phyloP scores from a whole-genome alignment of 30 jellyfish, hydroid and myxozoan genomes.

The Haliclystus octoradiatus region DNA sequence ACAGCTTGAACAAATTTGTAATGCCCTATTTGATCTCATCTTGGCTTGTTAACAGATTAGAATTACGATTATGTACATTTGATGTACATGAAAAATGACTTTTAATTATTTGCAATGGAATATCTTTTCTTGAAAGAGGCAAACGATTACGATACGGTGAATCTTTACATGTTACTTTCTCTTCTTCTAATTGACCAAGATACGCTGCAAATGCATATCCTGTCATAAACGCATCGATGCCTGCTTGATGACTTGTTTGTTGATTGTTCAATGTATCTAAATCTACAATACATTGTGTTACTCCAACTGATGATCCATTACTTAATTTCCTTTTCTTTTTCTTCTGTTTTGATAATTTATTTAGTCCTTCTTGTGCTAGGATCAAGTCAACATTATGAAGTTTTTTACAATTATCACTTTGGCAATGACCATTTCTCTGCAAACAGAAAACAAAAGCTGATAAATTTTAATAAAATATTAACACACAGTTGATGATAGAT shows the following conservation, averaged over 20 bases:
- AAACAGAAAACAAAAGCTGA: neutral
- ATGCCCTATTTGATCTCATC: too few species aligned
- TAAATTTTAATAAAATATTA: too few species aligned
- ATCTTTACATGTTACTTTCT: neutral
- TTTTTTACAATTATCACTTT: conserved; percentile 15
- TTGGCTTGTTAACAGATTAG: too few species aligned
- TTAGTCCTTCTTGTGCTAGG: conserved; percentile 9
- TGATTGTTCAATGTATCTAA: neutral
- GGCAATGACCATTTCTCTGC: conserved; percentile 35
- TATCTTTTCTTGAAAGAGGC: conserved; percentile 31
- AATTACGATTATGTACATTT: neutral
- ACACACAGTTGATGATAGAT: too few species aligned
- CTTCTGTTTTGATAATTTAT: neutral
- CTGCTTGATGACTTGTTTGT: conserved; percentile 42
- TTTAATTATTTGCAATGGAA: conserved; percentile 23
- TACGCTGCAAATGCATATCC: conserved; percentile 39
- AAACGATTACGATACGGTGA: conserved; percentile 12
- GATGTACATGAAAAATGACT: conserved; percentile 49
- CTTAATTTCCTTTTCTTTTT: neutral
- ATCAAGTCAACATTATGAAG: conserved; percentile 34
- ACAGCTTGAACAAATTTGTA: too few species aligned
- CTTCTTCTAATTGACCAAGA: neutral
- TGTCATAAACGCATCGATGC: conserved; percentile 51
- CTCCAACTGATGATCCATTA: neutral
- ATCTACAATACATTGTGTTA: neutral